Evolutionary conservation across 2,888 invertebrate genomes (phyloP), one percentile per base, ranked within the genome.

Genomic region (Rugalucina vietnamica): DNA sequence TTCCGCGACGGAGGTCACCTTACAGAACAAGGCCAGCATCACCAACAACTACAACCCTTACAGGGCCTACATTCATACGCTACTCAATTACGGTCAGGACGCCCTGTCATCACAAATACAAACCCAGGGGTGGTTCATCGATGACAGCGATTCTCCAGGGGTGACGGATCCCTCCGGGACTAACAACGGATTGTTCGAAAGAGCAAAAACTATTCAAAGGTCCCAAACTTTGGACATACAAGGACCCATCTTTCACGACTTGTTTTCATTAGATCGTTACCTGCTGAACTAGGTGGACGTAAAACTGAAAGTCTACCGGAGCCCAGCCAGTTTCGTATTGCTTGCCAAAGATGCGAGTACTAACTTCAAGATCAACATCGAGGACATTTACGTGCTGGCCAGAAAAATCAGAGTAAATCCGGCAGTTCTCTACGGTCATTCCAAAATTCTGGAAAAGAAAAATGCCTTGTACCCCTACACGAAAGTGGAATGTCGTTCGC

Each of bases 31-130:
- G 50, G 60, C 78, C 27, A 65, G 72, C 5, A 71, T 81, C 34
- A 76, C 76, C 34, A 74, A 57, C 49, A 79, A 69, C 37, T 76
- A 84, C 34, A 79, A 84, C 72, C 73, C 87, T n/a, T 87, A 84
- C 37, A 73, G 77, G 36, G 75, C 84, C 29, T 10, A 76, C 60
- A 65, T 76, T 84, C 70, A 81, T 24, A 79, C 81, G 24, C 32
- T 85, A 49, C 57, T 72, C 29, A 50, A 54, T 18, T 84, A 73
- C 73, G 76, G 80, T 10, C n/a, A 65, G 32, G 76, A 50, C n/a
- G 79, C 83, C 10, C 73, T 60, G 43, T 39, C 70, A 18, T 71
- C 78, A 32, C 86, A 83, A 54, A 36, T 86, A 3, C 50, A 78
- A 24, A 77, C 84, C 49, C 84, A 84, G 29, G 43, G 79, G 14